Base-by-base conservation (phyloP, 2,797 vertebrate species). In the Cyprinella venusta region DNA sequence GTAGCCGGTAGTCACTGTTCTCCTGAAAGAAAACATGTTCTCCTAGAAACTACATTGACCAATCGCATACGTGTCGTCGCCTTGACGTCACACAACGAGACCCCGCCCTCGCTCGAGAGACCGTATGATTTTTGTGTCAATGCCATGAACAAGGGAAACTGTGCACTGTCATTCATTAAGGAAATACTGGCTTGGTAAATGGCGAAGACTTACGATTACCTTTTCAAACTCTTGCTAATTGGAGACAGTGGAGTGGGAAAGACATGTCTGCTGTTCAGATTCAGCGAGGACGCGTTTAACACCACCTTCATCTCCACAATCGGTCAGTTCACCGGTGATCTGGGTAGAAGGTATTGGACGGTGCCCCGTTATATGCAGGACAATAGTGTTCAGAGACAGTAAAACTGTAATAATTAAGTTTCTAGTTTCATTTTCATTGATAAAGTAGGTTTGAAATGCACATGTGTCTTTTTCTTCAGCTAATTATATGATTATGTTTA, bases 281-380 rank as follows among this genome's bases (percentile, higher is more conserved):
- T 99, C 94, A 97, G 96, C 91, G 97, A 99, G 92, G 97, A 98
- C 92, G 97, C 97, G 87, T 99, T 99, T 92, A 98, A 98, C 85
- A 97, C 97, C 94, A 98, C 97, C 92, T 98, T 98, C 94, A 99
- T 98, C 90, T 98, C 98, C 89, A 98, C 98, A 88, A 98, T 99
- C 94, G 98, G 98, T 98, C 93, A 96, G 97, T 90, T 86, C 61
- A 50, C 83, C 84, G 86, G 33, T 80, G 77, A 38, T 80, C 79
- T 59, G 64, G 88, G 75, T 85, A 69, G 70, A 76, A 54, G 83
- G 80, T 89, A 69, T 88, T 81, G 86, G 85, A 79, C 18, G 38
- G 69, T 48, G 74, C 78, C 75, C 81, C 40, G 65, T 69, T 67
- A 76, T 76, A 21, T 33, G 24, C 48, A n/a, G 81, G 80, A 76